Conservation (phyloP, 2,113 vertebrate species). For the Stegostoma tigrinum region DNA sequence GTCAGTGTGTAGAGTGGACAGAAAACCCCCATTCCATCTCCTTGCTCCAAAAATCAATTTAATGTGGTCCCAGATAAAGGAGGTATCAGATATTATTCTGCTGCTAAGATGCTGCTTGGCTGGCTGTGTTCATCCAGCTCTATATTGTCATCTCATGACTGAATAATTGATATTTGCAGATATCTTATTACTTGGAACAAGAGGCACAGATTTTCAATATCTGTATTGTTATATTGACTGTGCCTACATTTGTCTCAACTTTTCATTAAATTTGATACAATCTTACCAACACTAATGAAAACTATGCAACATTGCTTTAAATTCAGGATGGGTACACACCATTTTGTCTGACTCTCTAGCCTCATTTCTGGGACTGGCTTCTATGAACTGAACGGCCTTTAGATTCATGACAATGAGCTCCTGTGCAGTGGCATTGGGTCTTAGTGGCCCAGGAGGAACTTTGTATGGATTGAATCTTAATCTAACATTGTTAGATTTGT, state of each 20-base stretch:
- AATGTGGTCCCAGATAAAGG: too few relatives aligned
- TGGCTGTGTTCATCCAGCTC: too few relatives aligned
- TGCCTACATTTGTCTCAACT: not conserved
- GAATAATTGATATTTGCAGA: not conserved
- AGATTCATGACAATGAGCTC: too few relatives aligned
- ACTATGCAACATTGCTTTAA: not conserved
- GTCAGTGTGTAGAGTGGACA: too few relatives aligned
- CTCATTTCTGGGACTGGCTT: not conserved
- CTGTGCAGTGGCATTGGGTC: not conserved
- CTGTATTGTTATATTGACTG: not conserved
- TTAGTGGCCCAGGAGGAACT: not conserved
- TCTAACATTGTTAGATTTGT: not conserved
- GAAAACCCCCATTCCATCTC: too few relatives aligned
- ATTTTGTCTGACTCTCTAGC: not conserved
- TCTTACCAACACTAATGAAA: too few relatives aligned
- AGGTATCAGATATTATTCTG: too few relatives aligned
- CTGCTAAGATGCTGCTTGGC: too few relatives aligned
- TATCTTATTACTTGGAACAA: not conserved
- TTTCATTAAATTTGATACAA: too few relatives aligned
- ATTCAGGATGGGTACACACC: not conserved
- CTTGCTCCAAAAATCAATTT: too few relatives aligned
- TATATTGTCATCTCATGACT: too few relatives aligned
- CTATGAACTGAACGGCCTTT: not conserved
- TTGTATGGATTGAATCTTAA: not conserved
- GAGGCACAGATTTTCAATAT: not conserved